phyloP scores from a whole-genome alignment of 2,113 vertebrate genomes.

The Mesembrinibis cayennensis region DNA sequence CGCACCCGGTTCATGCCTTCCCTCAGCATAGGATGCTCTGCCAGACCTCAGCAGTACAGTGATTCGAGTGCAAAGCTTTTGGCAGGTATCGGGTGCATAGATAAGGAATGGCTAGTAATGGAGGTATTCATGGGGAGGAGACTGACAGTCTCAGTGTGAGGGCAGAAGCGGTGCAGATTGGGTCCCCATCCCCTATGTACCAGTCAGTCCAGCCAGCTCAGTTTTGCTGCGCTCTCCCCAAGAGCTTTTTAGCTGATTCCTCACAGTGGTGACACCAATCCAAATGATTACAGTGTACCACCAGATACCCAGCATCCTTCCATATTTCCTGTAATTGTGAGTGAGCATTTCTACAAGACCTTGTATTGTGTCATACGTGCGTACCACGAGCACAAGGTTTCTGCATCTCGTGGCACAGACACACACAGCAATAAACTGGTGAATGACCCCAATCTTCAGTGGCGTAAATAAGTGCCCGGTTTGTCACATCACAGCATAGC shows the following conservation, averaged over 20 bases:
- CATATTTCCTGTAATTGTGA: not conserved
- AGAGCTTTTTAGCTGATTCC: not conserved
- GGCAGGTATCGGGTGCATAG: not conserved
- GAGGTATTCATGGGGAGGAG: not conserved
- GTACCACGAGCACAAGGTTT: not conserved
- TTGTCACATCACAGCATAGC: not conserved
- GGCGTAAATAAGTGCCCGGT: not conserved
- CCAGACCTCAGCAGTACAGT: not conserved
- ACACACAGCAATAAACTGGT: not conserved
- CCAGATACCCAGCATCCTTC: not conserved
- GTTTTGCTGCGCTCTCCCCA: not conserved
- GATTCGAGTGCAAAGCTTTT: not conserved
- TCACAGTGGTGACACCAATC: not conserved
- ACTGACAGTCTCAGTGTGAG: not conserved
- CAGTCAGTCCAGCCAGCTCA: not conserved
- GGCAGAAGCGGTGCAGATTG: accelerated
- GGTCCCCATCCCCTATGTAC: accelerated
- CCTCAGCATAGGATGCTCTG: accelerated
- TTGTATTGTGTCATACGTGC: not conserved
- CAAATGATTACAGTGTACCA: not conserved
- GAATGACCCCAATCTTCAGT: not conserved
- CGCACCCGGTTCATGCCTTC: accelerated
- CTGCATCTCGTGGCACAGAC: not conserved
- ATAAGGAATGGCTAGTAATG: not conserved
- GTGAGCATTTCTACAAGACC: not conserved